Conservation (phyloP, 1,140 invertebrate genomes). For the Meteorus sp. region DNA sequence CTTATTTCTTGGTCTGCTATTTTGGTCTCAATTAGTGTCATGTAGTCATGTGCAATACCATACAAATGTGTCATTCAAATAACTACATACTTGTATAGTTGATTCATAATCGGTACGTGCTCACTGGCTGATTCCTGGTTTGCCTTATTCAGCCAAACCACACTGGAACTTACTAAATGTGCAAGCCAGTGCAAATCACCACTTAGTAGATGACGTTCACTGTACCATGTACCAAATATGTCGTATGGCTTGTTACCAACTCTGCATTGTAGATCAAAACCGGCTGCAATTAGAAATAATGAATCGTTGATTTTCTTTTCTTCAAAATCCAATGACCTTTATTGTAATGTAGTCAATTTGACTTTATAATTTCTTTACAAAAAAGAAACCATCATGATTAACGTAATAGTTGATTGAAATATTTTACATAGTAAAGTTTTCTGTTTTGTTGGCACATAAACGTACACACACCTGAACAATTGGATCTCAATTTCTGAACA, state of each 20-base stretch:
- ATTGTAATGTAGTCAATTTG: too few relatives aligned
- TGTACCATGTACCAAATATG: constrained; percentile 89
- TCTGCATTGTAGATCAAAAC: constrained; percentile 76
- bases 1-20: not conserved
- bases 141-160: constrained; percentile 84
- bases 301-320: too few relatives aligned
- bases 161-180: constrained; percentile 76
- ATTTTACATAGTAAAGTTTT: too few relatives aligned
- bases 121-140: constrained; percentile 80
- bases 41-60: not conserved
- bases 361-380: too few relatives aligned
- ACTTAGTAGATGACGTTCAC: constrained; percentile 79
- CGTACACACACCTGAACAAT: too few relatives aligned
- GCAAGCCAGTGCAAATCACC: constrained; percentile 81
- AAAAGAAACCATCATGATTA: too few relatives aligned
- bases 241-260: constrained; percentile 87
- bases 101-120: constrained; percentile 78
- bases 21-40: not conserved
- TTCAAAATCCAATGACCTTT: too few relatives aligned
- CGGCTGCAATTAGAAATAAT: constrained; percentile 53
- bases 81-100: constrained; percentile 64
- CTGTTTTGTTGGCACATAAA: constrained; percentile 26
- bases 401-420: too few relatives aligned
- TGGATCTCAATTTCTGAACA: constrained; percentile 25
- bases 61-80: not conserved